phyloP scores from a whole-genome alignment of 2,888 invertebrate species.

The Ormia ochracea region DNA sequence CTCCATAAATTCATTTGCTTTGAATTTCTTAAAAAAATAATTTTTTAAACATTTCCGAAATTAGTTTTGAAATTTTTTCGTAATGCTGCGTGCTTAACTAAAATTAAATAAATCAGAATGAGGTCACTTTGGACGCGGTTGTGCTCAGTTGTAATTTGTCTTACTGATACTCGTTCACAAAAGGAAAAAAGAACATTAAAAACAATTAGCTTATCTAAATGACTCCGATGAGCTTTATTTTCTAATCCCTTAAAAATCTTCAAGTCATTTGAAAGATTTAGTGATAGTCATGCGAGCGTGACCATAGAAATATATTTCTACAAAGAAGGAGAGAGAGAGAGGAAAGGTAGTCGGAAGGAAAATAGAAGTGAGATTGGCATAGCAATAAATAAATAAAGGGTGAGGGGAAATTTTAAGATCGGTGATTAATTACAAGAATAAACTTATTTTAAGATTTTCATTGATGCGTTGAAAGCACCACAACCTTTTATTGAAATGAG shows the following conservation, averaged over 20 bases:
- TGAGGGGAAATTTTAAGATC: not conserved
- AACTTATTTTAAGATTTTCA: slow-evolving; percentile 21
- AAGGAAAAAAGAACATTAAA: not conserved
- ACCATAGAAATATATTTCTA: not conserved
- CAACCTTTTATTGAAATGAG: not conserved
- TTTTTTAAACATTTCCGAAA: not conserved
- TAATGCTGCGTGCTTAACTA: not conserved
- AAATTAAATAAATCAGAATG: slow-evolving; percentile 45
- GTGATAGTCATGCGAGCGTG: not conserved
- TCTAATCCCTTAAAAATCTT: slow-evolving; percentile 43
- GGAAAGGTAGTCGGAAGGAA: not conserved
- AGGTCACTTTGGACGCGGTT: slow-evolving; percentile 30
- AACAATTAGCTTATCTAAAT: slow-evolving; percentile 40
- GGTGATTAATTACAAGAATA: slow-evolving; percentile 36
- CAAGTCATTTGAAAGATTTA: slow-evolving; percentile 7
- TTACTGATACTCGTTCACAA: slow-evolving; percentile 36
- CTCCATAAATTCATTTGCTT: not conserved
- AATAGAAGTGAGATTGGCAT: no score
- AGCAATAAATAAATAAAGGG: no score
- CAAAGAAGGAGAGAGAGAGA: not conserved
- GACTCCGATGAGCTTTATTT: slow-evolving; percentile 51
- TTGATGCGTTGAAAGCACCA: slow-evolving; percentile 12
- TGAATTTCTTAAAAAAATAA: not conserved
- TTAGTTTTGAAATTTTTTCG: not conserved
- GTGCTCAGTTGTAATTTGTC: slow-evolving; percentile 29